Evolutionary conservation across 1,140 invertebrate genomes (phyloP), one percentile per base, ranked within the genome.

Genomic region (Ceratina calcarata): DNA sequence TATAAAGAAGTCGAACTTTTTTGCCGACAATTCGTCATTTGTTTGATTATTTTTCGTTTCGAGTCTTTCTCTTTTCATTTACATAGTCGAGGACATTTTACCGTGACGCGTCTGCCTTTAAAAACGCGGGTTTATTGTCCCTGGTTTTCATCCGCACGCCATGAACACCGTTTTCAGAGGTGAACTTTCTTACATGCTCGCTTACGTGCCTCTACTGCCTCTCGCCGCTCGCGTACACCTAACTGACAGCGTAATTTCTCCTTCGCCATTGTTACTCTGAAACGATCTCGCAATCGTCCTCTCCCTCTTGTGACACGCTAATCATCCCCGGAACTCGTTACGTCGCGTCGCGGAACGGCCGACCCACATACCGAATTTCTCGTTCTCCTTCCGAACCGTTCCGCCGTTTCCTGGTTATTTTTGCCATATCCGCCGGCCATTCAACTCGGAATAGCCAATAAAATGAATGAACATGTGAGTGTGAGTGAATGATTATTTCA

Each of bases 241-340:
- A 83, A 70, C 83, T 32, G 80, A 72, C 83, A 74, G 58, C 76
- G 84, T 85, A 86, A 86, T 85, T 86, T 86, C 84, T 85, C 84
- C 79, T 82, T 71, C 76, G 82, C 84, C 70, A 87, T 86, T 84
- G 85, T 80, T 82, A 78, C 82, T 87, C 67, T 80, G 67, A 58
- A 86, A 82, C 86, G 69, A 86, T 86, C 81, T 85, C 78, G 85
- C 84, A 86, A 86, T 79, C 74, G 70, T 65, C 69, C 69, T 81
- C 80, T 83, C 81, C 64, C 76, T 82, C 83, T 82, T 66, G 79
- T 76, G 75, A 86, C 85, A 83, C 81, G 84, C 81, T 86, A 86
- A 86, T 86, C 85, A 86, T 86, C 84, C 77, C 78, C 71, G 77
- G 72, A 62, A 76, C 84, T 79, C 51, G 85, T 86, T 77, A 80